Base-by-base conservation (phyloP, 2,797 vertebrate species). In the Oreortyx pictus region DNA sequence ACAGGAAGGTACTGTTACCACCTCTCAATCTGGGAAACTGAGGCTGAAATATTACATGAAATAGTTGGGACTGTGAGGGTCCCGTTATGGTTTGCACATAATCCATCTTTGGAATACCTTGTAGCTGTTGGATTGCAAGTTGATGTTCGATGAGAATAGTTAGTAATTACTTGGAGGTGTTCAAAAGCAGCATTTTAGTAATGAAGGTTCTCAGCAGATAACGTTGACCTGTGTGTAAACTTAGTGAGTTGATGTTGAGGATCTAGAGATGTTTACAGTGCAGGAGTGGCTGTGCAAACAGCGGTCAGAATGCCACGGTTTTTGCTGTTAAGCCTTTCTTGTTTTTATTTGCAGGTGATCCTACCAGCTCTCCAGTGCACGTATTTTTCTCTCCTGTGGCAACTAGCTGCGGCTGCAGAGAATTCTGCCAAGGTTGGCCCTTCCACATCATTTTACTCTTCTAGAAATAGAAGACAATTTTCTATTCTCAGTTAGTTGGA, bases 361-460 rank as follows among this genome's bases (percentile, higher is more conserved):
- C 95, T 97, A 83, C 98, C 98, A 68, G 97, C 97, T 68, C 97
- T 99, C 89, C 98, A 98, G 89, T 98, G 98, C 95, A 96, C 97
- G 17, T 98, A 97, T 92, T 98, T 97, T 96, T 97, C 97, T 93
- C 88, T 98, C 79, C 96, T 99, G 52, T 99, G 99, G 99, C 98
- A 98, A 27, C 97, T 99, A 82, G 97, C 95, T 96, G 97, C 90
- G 11, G 97, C 97, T 29, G 91, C 95, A 2, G 98, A 98, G 70
- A 96, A 90, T 11, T 97, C 97, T 85, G 97, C 97, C 88, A 98
- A 98, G 97, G 99, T 99, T 96, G 96, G 98, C 94, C 19, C 14
- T n/a, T 90, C 17, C 33, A 31, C 2, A 3, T 89, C 29, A 64
- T 77, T 87, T 77, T 91, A 27, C 59, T 13, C 39, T 83, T 88